Evolutionary conservation across 2,888 invertebrate species (phyloP), one percentile per base, ranked within the genome.

Genomic region (Limnephilus lunatus): DNA sequence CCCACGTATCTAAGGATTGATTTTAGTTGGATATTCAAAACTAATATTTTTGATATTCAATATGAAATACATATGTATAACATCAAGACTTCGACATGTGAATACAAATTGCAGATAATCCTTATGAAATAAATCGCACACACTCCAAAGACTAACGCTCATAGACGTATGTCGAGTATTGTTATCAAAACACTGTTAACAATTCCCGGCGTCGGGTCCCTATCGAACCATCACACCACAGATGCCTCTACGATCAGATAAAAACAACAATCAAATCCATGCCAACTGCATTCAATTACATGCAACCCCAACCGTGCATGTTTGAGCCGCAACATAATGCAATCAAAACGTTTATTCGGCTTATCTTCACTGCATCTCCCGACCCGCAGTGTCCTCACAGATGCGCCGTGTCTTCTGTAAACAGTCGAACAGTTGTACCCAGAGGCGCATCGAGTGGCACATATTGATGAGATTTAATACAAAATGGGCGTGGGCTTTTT

Each of bases 341-440:
- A 92, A 92, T 92, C 92, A 92, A 85, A 91, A 53, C 91, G 85
- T 89, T 92, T 92, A 92, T 92, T 91, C 91, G 39, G 44, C 83
- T 53, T 89, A 92, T 92, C 92, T 68, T 91, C 88, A 91, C 80
- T 92, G 91, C 92, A 92, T 92, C 92, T 92, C 89, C n/a, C 53
- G 68, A 35, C 80, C 88, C 68, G 82, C 80, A 81, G 80, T 14
- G 81, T 81, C 39, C 80, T n/a, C 81, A 89, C 89, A 89, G 44
- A 90, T 82, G 89, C 35, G 68, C 39, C 35, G 32, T 89, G 35
- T 39, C 81, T 81, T 44, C 44, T 44, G 39, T n/a, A n/a, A 89
- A 39, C 39, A 89, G 82, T 82, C 19, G 32, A 68, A 68, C 25
- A 68, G 68, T 68, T 68, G 68, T n/a, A 68, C 25, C 68, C 68